Evolutionary conservation across 2,113 vertebrate species (phyloP).

Genomic region (Pomatostomus ruficeps): DNA sequence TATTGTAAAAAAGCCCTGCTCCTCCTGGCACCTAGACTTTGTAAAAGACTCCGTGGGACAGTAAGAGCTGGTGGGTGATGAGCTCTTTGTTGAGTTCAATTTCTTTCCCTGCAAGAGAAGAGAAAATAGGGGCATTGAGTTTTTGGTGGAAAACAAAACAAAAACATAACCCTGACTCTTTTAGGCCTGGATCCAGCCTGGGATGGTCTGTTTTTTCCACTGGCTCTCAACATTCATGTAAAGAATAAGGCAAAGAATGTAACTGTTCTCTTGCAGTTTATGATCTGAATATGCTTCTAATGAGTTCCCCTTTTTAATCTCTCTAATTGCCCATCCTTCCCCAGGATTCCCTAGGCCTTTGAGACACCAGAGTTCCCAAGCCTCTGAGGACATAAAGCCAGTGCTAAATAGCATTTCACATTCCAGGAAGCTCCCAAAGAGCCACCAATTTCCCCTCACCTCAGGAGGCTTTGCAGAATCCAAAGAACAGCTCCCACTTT

Average conservation of each 20-base stretch:
- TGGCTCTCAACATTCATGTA: conserved; percentile 5
- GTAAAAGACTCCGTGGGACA: background rate
- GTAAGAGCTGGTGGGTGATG: background rate
- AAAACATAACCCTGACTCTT: background rate
- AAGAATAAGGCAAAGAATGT: conserved; percentile 19
- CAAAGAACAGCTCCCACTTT: conserved; percentile 11
- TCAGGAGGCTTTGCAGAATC: conserved; percentile 5
- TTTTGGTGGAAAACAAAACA: conserved; percentile 33
- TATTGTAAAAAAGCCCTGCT: background rate
- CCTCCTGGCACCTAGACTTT: background rate
- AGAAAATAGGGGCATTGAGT: background rate
- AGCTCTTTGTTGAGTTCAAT: background rate
- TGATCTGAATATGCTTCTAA: background rate
- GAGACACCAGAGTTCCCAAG: background rate
- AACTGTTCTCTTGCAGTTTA: background rate
- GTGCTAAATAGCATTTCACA: conserved; percentile 11
- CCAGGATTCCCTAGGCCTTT: background rate
- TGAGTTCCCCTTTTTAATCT: background rate
- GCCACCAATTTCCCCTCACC: conserved; percentile 43
- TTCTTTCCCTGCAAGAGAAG: background rate
- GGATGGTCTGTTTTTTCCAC: conserved; percentile 20
- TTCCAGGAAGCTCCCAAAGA: conserved; percentile 39
- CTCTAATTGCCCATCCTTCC: background rate
- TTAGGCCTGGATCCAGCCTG: conserved; percentile 4
- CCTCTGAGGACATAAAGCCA: background rate